Percentiles rank a stretch among this genome's conserved stretches.
Conservation (phyloP, 2,888 invertebrate species). For the Drosophila maculinotata region DNA sequence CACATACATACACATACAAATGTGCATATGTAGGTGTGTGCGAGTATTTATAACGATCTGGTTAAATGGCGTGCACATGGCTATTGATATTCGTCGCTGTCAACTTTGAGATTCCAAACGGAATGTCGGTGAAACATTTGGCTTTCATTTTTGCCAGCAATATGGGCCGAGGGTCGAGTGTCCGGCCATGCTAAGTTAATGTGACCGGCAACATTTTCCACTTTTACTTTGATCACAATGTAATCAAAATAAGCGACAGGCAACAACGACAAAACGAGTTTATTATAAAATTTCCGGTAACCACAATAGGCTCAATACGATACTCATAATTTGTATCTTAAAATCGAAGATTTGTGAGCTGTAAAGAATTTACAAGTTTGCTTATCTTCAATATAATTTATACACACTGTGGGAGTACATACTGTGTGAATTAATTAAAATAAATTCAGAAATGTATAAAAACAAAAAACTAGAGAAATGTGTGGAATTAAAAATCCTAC, state of each 20-base stretch:
- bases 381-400: too few species aligned
- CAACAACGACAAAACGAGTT: slow-evolving; percentile 27
- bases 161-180: slow-evolving; percentile 28
- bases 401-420: too few species aligned
- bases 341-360: too few species aligned
- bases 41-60: slow-evolving; percentile 55
- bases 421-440: too few species aligned
- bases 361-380: too few species aligned
- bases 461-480: too few species aligned
- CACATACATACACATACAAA: background rate
- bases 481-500: too few species aligned
- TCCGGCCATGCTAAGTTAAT: slow-evolving; percentile 13
- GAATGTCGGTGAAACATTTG: slow-evolving; percentile 27
- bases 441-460: too few species aligned
- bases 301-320: background rate
- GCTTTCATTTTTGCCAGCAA: slow-evolving; percentile 38
- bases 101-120: slow-evolving; percentile 12
- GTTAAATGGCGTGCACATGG: slow-evolving; percentile 53
- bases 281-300: background rate
- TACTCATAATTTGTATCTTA: too few species aligned
- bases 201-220: slow-evolving; percentile 46
- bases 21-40: slow-evolving; percentile 10
- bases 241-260: slow-evolving; percentile 51
- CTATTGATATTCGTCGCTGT: slow-evolving; percentile 36
- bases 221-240: slow-evolving; percentile 65